Percentiles rank a stretch among this genome's conserved stretches.
These are phyloP conservation scores for Drosophila sordidula DNA, from an alignment of 2,888 invertebrate genomes.

Conservation along the genomic window DNA sequence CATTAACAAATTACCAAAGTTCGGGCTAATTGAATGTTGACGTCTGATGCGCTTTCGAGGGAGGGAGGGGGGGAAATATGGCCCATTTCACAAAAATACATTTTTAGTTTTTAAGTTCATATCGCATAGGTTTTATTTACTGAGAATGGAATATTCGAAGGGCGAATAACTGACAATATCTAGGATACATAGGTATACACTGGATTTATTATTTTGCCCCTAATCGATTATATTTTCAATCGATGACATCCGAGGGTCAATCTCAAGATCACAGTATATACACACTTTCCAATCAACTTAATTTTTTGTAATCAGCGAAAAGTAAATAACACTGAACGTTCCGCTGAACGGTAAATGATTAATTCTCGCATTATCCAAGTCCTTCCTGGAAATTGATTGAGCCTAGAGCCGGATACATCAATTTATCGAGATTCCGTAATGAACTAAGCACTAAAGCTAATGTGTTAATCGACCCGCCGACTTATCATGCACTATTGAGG, in stretches of 20 bases:
- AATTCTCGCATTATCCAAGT: not conserved
- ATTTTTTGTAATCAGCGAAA: not conserved
- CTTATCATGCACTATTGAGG: constrained; percentile 10
- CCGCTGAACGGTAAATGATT: not conserved
- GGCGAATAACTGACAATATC: no score
- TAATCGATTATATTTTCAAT: no score
- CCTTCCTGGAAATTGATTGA: constrained; percentile 4
- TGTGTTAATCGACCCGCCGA: constrained; percentile 15
- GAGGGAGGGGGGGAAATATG: not conserved
- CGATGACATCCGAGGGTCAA: no score
- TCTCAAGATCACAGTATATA: no score
- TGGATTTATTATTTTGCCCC: no score
- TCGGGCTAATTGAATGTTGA: constrained; percentile 55
- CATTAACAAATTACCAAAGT: constrained; percentile 25
- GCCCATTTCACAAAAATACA: not conserved
- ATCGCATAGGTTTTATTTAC: not conserved
- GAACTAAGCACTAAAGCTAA: constrained; percentile 4
- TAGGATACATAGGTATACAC: no score
- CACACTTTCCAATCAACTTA: no score
- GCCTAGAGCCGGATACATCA: constrained; percentile 15
- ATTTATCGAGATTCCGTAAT: constrained; percentile 3
- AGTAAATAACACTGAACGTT: not conserved
- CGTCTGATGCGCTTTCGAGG: constrained; percentile 43
- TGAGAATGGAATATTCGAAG: not conserved
- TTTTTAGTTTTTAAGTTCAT: not conserved